Evolutionary conservation across 2,113 vertebrate genomes (phyloP), one percentile per base, ranked within the genome.

Genomic region (Podiceps cristatus): DNA sequence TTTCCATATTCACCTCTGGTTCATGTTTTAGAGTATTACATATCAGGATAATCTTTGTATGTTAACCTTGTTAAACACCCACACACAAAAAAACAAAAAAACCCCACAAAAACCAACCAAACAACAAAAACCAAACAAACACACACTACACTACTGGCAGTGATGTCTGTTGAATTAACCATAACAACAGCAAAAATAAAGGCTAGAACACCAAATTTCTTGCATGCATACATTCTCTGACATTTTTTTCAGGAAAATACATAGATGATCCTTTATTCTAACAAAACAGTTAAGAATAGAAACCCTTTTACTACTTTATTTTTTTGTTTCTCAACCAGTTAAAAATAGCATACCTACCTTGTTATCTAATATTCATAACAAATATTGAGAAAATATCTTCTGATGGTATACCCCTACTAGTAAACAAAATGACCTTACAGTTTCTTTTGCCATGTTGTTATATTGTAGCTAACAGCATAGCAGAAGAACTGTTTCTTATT

Each of bases 21-120:
- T 7, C 8, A n/a, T n/a, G 17, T 49, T 94, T 12, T 56, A 56
- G 3, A 90, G 27, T 52, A 64, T 42, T 45, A 67, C 0, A 0
- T 35, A 66, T 31, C n/a, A 63, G 22, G 18, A 7, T 73, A 31
- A 62, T 85, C 90, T 15, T 63, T 47, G 3, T 56, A 90, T 11
- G 24, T 10, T 68, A 27, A 52, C 13, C 6, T 10, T 59, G 35
- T 37, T 71, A 58, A 74, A 63, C 11, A 42, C 42, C 42, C 42
- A 42, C 42, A 11, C 42, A 8, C 42, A 11, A 71, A 58, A 55
- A 68, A 20, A 25, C 18, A 40, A 33, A 42, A 13, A 18, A 62
- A 19, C 1, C 4, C 13, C 10, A 55, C 5, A 23, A 22, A 49
- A 23, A 44, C 3, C 2, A 37, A 37, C 37, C 37, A 37, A 37